Percentiles rank a stretch among this genome's conserved stretches.
phyloP scores from a whole-genome alignment of 1,140 invertebrate species.

The Cecropterus lyciades region DNA sequence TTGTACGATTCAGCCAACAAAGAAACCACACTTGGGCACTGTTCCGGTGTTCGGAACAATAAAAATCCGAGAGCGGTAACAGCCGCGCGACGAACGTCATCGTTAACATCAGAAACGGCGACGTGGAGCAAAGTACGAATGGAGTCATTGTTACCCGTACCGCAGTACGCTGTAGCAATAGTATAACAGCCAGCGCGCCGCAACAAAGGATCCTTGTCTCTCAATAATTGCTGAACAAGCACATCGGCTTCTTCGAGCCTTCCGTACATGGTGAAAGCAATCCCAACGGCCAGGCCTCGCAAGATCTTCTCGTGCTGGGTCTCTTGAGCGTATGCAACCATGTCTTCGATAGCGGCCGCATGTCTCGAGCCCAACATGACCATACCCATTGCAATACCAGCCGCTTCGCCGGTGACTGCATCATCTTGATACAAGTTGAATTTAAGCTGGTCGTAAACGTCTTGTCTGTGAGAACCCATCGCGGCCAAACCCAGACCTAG shows the following conservation, averaged over 20 bases:
- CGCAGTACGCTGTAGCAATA: constrained; percentile 99
- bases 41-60: constrained; percentile 97
- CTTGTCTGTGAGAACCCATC: constrained; percentile 97
- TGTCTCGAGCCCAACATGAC: constrained; percentile 98
- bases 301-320: constrained; percentile 99
- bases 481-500: constrained; percentile 98
- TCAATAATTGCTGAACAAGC: constrained; percentile 94
- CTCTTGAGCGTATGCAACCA: constrained; percentile 93
- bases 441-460: constrained; percentile 98
- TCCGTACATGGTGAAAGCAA: constrained; percentile 98
- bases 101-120: constrained; percentile 99
- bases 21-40: constrained; percentile 98
- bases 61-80: constrained; percentile 99
- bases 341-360: constrained; percentile 95
- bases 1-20: constrained; percentile 99
- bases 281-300: constrained; percentile 96
- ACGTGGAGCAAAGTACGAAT: constrained; percentile 97
- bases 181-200: constrained; percentile 98
- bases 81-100: constrained; percentile 98
- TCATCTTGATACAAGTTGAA: constrained; percentile 99
- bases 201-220: constrained; percentile 94
- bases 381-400: constrained; percentile 99
- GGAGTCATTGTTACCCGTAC: constrained; percentile 98
- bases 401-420: constrained; percentile 99
- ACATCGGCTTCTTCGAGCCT: constrained; percentile 97